These are phyloP conservation scores for Pteruthius melanotis DNA, from an alignment of 2,113 vertebrate species.

Conservation along the genomic window DNA sequence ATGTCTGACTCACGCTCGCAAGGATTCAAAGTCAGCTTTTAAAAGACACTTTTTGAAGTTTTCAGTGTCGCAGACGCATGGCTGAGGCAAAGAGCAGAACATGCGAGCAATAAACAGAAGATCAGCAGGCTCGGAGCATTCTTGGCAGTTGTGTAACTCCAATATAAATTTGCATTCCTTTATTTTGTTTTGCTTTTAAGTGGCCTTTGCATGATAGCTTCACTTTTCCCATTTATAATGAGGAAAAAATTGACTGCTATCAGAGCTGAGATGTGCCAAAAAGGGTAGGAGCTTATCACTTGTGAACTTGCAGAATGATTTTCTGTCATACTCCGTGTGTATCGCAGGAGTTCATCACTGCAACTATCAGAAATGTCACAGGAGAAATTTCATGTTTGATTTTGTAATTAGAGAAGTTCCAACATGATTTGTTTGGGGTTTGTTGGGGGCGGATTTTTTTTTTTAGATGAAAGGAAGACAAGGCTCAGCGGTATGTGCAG, in stretches of 20 bases:
- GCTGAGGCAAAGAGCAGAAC: constrained; percentile 3
- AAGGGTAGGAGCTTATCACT: neutral
- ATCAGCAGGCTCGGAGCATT: neutral
- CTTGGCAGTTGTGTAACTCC: neutral
- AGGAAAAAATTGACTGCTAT: neutral
- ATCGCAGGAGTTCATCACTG: neutral
- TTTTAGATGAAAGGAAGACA: neutral
- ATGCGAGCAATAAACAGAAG: neutral
- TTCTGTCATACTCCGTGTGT: neutral
- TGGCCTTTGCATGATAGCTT: constrained; percentile 17
- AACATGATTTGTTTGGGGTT: neutral
- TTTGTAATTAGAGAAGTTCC: neutral
- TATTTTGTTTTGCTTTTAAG: constrained; percentile 23
- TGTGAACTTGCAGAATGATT: constrained; percentile 1
- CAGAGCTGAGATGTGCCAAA: neutral
- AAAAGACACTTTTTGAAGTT: neutral
- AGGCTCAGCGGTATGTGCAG: rapidly evolving
- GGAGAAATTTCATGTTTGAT: neutral
- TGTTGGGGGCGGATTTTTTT: neutral
- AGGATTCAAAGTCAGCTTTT: neutral
- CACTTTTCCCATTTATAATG: constrained; percentile 4
- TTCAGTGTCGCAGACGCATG: neutral
- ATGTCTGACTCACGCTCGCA: constrained; percentile 25
- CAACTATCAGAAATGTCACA: neutral
- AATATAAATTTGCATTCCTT: neutral